These are phyloP conservation scores for Vultur gryphus DNA, from an alignment of 2,797 vertebrate species.

Conservation along the genomic window DNA sequence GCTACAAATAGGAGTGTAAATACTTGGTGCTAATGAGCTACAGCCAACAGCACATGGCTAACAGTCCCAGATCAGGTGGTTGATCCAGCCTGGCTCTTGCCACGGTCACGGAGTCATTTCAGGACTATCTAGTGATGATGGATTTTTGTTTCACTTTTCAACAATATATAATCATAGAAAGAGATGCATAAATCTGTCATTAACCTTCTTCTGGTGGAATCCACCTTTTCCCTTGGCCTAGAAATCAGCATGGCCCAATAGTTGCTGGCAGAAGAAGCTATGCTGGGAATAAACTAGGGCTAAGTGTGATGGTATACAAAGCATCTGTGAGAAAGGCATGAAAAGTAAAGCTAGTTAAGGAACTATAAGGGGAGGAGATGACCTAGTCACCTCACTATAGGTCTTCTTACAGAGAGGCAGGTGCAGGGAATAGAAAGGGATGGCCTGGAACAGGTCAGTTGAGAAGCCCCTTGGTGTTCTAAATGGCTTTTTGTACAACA, in stretches of 20 bases:
- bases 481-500: background rate
- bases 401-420: background rate
- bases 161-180: background rate
- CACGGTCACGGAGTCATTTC: conserved; percentile 5
- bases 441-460: background rate
- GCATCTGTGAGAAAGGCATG: background rate
- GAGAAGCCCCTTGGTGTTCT: background rate
- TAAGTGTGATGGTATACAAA: background rate
- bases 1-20: conserved; percentile 30
- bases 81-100: background rate
- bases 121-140: background rate
- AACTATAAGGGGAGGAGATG: background rate
- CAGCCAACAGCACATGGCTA: background rate
- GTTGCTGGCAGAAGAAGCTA: background rate
- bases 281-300: background rate
- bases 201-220: background rate
- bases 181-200: background rate
- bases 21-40: conserved; percentile 29
- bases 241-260: background rate
- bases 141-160: background rate
- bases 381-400: background rate
- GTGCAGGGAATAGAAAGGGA: background rate
- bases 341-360: background rate
- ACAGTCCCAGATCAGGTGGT: background rate
- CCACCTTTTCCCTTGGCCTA: background rate